Conservation (phyloP, 1,140 invertebrate species). For the Heliconius nattereri region DNA sequence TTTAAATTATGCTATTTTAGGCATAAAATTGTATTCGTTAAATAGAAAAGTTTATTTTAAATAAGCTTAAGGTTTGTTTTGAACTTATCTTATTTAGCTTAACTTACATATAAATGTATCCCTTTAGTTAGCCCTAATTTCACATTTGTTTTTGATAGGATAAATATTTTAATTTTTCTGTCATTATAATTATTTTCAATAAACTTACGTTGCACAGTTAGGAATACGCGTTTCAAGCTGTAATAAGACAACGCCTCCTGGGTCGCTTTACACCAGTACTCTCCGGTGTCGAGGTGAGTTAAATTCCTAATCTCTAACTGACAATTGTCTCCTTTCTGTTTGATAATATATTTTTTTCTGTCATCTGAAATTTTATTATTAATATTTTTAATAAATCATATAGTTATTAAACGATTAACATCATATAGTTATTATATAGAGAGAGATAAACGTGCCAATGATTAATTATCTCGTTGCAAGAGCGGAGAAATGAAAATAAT, state of each 20-base stretch:
- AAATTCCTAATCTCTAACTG: constrained; percentile 64
- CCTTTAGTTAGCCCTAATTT: background rate
- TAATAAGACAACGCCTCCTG: constrained; percentile 66
- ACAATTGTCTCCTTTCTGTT: constrained; percentile 54
- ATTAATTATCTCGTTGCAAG: no score
- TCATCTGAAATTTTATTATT: constrained; percentile 48
- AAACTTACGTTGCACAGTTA: constrained; percentile 68
- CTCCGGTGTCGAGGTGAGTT: constrained; percentile 61
- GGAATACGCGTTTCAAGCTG: constrained; percentile 58
- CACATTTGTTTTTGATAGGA: background rate
- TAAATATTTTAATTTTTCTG: background rate
- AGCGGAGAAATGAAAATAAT: no score
- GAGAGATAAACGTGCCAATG: no score
- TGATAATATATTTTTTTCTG: constrained; percentile 56
- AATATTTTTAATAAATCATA: background rate
- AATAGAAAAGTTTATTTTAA: no score
- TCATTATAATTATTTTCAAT: no score
- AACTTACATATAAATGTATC: no score
- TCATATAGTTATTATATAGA: no score
- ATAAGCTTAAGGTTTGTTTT: no score
- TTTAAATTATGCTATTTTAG: no score
- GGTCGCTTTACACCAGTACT: constrained; percentile 68
- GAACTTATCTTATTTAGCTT: no score
- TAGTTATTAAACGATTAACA: no score
- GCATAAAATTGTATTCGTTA: no score